Evolutionary conservation across 1,140 invertebrate species (phyloP).

Genomic region (Brachionus asplanchnoidis): DNA sequence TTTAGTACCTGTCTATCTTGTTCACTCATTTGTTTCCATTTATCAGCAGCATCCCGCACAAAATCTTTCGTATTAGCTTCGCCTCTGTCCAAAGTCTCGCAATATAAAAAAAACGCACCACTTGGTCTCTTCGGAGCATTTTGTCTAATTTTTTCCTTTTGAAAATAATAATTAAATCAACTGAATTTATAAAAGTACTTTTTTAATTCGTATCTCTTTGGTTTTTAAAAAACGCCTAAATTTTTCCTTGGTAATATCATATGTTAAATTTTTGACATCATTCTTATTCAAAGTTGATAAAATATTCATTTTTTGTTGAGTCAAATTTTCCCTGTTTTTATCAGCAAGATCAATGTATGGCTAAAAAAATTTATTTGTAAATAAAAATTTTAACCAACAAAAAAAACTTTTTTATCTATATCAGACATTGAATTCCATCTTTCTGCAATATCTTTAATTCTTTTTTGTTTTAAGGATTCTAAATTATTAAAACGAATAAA

Average conservation of each 20-base stretch:
- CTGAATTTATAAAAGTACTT: neutral
- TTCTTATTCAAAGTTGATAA: conserved; percentile 2
- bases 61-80: neutral
- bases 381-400: neutral
- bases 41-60: neutral
- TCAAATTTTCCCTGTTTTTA: neutral
- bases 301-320: neutral
- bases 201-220: neutral
- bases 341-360: neutral
- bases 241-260: neutral
- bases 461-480: neutral
- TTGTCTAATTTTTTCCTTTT: neutral
- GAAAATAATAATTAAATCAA: neutral
- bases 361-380: neutral
- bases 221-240: neutral
- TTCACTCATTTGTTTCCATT: conserved; percentile 6
- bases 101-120: conserved; percentile 15
- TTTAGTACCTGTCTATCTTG: conserved; percentile 32
- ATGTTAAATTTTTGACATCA: neutral
- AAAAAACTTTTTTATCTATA: neutral
- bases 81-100: neutral
- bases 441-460: neutral
- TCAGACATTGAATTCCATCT: neutral
- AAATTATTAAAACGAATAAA: neutral
- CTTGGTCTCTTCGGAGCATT: conserved; percentile 14